A percentile compares a stretch with the other conserved stretches of the same genome.
phyloP scores from a whole-genome alignment of 2,888 invertebrate species.

The Chrysolina americana region DNA sequence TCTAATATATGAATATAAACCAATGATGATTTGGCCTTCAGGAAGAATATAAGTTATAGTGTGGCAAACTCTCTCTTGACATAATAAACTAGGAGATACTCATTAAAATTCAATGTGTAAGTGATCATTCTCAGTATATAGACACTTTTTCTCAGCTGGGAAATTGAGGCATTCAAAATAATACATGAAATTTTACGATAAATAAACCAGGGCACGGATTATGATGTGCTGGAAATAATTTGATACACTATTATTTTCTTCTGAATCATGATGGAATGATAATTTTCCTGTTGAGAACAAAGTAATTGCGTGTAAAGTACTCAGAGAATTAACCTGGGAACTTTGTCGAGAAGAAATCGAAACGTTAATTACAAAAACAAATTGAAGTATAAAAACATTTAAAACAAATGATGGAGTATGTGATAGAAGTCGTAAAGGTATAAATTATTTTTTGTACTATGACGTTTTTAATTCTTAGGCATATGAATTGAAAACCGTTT shows the following conservation, averaged over 20 bases:
- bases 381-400: background rate
- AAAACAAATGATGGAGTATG: too few species aligned
- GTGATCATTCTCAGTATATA: background rate
- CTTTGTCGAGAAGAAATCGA: background rate
- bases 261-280: background rate
- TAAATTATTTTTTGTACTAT: too few species aligned
- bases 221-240: slow-evolving; percentile 5
- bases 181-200: background rate
- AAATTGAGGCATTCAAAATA: background rate
- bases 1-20: too few species aligned
- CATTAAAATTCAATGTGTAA: background rate
- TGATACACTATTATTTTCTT: slow-evolving; percentile 12
- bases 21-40: too few species aligned
- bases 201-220: slow-evolving; percentile 13
- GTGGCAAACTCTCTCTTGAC: background rate
- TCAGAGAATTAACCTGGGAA: background rate
- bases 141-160: background rate
- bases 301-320: slow-evolving; percentile 6
- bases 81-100: background rate
- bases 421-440: too few species aligned
- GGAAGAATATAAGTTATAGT: background rate
- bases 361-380: background rate
- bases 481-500: too few species aligned
- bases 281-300: slow-evolving; percentile 7
- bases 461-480: too few species aligned